A percentile compares a stretch with the other conserved stretches of the same genome.
These are phyloP conservation scores for Argyresthia albistria DNA, from an alignment of 2,888 invertebrate genomes.

Conservation along the genomic window DNA sequence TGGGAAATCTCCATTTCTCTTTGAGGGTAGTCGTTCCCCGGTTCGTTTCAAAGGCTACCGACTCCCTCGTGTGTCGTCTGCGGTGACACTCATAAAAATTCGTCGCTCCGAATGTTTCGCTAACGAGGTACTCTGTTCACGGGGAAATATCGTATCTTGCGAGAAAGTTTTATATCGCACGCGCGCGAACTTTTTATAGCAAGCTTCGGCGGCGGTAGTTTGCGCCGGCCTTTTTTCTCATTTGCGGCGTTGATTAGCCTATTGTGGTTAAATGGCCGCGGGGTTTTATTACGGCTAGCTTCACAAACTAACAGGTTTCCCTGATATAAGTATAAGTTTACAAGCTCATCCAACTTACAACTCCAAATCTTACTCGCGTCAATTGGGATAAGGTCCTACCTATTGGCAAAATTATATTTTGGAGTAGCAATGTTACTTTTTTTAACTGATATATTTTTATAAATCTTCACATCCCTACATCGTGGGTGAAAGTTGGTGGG, in stretches of 20 bases:
- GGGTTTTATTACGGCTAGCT: background rate
- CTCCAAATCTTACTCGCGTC: too few species aligned
- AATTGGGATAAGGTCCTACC: too few species aligned
- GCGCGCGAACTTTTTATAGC: background rate
- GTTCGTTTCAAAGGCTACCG: constrained; percentile 48
- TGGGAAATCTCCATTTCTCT: constrained; percentile 67
- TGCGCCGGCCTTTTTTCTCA: background rate
- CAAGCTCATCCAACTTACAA: too few species aligned
- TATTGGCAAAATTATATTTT: too few species aligned
- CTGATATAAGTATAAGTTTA: too few species aligned
- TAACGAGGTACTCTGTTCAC: constrained; percentile 30
- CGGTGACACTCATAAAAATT: constrained; percentile 65
- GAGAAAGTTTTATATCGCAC: constrained; percentile 3
- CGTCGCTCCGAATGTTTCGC: constrained; percentile 46
- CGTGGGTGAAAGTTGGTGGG: too few species aligned
- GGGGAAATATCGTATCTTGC: constrained; percentile 13
- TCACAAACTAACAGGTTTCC: background rate
- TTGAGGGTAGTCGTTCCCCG: constrained; percentile 50
- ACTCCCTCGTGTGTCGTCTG: constrained; percentile 57
- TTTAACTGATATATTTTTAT: too few species aligned
- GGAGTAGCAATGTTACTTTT: too few species aligned
- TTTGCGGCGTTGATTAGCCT: background rate
- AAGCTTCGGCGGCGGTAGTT: background rate
- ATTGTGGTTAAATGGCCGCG: background rate
- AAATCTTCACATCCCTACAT: too few species aligned